Percentiles rank a stretch among this genome's conserved stretches.
Evolutionary conservation across 2,888 invertebrate genomes (phyloP).

Genomic region (Oegoconia quadripuncta): DNA sequence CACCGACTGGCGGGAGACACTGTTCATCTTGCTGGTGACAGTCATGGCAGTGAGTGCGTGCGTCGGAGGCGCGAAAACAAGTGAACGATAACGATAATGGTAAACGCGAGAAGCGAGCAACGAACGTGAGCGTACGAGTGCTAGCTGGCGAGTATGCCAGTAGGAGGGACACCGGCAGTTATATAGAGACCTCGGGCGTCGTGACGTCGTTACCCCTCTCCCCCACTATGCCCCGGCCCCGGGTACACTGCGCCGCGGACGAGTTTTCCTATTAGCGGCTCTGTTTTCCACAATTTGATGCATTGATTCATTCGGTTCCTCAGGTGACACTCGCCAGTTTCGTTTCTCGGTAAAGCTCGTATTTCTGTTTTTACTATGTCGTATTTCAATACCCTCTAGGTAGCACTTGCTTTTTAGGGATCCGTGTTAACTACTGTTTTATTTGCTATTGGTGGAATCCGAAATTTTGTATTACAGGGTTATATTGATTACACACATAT

Average conservation of each 20-base stretch:
- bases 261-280: conserved; percentile 54
- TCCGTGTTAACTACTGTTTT: no score
- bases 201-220: conserved; percentile 53
- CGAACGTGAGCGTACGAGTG: conserved; percentile 49
- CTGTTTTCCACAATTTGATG: conserved; percentile 45
- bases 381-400: no score
- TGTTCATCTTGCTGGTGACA: conserved; percentile 76
- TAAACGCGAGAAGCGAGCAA: conserved; percentile 48
- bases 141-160: conserved; percentile 61
- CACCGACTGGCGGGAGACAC: conserved; percentile 72
- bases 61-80: conserved; percentile 49
- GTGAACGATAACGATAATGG: conserved; percentile 41
- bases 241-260: conserved; percentile 26
- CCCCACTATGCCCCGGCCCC: conserved; percentile 41
- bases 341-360: no score
- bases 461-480: no score
- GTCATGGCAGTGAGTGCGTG: conserved; percentile 64
- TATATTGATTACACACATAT: no score
- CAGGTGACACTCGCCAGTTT: conserved; percentile 26
- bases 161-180: conserved; percentile 61
- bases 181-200: conserved; percentile 69
- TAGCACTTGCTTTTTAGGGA: no score
- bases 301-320: conserved; percentile 43
- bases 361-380: no score
- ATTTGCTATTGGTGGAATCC: no score